Evolutionary conservation across 2,113 vertebrate species (phyloP).

Genomic region (Apteryx owenii): DNA sequence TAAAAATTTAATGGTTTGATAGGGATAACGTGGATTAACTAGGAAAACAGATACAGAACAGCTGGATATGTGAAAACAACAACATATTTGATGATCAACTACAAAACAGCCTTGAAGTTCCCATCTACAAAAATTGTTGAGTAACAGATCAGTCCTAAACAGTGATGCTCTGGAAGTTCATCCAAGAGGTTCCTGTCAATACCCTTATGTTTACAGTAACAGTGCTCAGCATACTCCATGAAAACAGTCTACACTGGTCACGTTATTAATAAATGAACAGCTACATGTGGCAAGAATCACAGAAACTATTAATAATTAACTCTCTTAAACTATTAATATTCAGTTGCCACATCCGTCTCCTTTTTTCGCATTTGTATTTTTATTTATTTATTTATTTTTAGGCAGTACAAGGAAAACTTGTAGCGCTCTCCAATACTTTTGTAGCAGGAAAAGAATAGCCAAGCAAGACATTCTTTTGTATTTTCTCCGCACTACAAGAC

Average conservation of each 20-base stretch:
- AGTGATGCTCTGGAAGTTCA: background rate
- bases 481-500: background rate
- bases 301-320: background rate
- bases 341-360: background rate
- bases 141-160: background rate
- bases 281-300: background rate
- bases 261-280: background rate
- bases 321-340: background rate
- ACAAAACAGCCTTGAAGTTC: background rate
- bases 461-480: background rate
- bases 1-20: background rate
- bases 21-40: background rate
- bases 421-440: background rate
- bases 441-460: background rate
- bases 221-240: background rate
- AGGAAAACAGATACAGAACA: background rate
- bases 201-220: accelerated
- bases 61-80: background rate
- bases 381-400: no score
- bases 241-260: background rate
- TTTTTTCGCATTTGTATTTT: background rate
- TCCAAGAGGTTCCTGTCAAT: background rate
- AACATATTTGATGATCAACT: background rate
- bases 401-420: background rate
- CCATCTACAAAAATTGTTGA: background rate